Percentiles rank a stretch among this genome's conserved stretches.
These are phyloP conservation scores for Palaemon carinicauda DNA, from an alignment of 1,140 invertebrate species.

Conservation along the genomic window DNA sequence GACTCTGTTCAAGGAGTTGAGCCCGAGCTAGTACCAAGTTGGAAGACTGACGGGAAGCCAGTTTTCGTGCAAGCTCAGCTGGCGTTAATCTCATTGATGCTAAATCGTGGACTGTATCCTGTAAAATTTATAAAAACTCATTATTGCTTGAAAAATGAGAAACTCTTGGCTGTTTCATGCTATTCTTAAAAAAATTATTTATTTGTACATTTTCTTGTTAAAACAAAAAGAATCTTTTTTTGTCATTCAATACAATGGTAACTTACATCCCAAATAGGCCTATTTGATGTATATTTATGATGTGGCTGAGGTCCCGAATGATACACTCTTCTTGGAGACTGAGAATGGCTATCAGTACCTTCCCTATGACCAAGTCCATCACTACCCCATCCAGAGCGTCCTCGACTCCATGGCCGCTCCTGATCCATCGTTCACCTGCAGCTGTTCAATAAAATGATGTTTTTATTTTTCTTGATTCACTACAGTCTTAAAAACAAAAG, in stretches of 20 bases:
- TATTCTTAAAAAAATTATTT: no score
- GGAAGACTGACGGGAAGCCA: conserved; percentile 43
- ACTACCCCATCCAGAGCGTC: neutral
- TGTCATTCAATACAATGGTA: no score
- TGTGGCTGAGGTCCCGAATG: conserved; percentile 33
- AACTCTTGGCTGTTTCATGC: no score
- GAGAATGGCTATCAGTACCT: conserved; percentile 5
- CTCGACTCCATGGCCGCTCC: conserved; percentile 15
- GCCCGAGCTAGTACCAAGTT: conserved; percentile 38
- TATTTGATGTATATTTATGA: conserved; percentile 12
- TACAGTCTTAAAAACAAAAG: neutral
- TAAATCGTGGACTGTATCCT: conserved; percentile 37
- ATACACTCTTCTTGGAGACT: conserved; percentile 32
- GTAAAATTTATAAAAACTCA: neutral
- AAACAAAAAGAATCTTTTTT: no score
- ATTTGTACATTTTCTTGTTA: neutral
- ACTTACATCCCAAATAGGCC: conserved; percentile 48
- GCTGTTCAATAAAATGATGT: no score
- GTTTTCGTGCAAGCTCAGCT: conserved; percentile 41
- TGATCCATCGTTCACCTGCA: conserved; percentile 23
- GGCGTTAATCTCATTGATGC: conserved; percentile 41
- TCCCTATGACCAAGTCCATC: neutral
- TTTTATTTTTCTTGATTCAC: no score
- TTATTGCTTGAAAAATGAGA: no score
- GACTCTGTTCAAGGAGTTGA: conserved; percentile 35